Evolutionary conservation across 2,888 invertebrate genomes (phyloP).

Genomic region (Brenthis ino): DNA sequence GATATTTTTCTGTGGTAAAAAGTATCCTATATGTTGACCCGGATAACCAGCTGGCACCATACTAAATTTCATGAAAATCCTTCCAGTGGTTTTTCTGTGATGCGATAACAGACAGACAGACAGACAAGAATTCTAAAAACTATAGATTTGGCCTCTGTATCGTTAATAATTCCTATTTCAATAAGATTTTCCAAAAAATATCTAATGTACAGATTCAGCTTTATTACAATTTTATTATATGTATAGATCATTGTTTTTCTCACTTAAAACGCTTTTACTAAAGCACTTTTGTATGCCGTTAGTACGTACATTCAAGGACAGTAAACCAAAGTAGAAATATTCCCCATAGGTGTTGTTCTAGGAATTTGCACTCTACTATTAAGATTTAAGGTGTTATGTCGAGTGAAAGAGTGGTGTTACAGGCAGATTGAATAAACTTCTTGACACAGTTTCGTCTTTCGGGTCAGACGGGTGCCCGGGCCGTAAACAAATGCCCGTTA

Average conservation of each 20-base stretch:
- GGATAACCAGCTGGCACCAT: too few relatives aligned
- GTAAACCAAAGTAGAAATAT: constrained; percentile 60
- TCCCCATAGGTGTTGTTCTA: constrained; percentile 48
- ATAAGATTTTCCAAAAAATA: too few relatives aligned
- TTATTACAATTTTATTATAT: too few relatives aligned
- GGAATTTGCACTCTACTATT: constrained; percentile 52
- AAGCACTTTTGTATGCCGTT: constrained; percentile 47
- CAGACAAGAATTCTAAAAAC: too few relatives aligned
- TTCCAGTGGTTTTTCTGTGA: too few relatives aligned
- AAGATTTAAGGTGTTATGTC: constrained; percentile 52
- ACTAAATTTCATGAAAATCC: too few relatives aligned
- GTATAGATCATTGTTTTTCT: not conserved
- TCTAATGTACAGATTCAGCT: too few relatives aligned
- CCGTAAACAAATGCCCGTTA: constrained; percentile 69
- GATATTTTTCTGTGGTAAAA: too few relatives aligned
- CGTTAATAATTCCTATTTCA: too few relatives aligned
- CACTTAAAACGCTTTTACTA: constrained; percentile 27
- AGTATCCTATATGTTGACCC: too few relatives aligned
- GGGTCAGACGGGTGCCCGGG: constrained; percentile 75
- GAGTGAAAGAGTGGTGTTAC: constrained; percentile 57
- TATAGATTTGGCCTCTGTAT: not conserved
- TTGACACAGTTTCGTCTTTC: constrained; percentile 81
- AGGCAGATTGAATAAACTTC: constrained; percentile 81
- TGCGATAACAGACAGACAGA: too few relatives aligned
- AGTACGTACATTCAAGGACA: constrained; percentile 72